Percentiles rank a stretch among this genome's conserved stretches.
phyloP scores from a whole-genome alignment of 92 coral and sea anemone genomes.

The Galaxea fascicularis region DNA sequence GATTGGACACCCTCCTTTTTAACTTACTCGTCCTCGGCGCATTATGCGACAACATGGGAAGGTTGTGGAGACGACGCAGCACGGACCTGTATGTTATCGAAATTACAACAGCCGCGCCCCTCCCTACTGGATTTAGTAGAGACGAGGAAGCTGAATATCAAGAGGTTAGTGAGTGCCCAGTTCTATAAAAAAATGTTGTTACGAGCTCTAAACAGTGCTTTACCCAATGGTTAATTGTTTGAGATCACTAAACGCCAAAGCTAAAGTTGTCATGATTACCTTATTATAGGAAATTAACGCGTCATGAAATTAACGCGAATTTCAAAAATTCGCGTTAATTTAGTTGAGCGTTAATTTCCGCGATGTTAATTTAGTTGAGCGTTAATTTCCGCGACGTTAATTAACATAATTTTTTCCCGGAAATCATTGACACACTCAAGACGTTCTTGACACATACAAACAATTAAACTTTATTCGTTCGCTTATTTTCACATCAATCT shows the following conservation, averaged over 20 bases:
- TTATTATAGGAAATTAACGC: too few relatives aligned
- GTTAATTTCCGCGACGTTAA: too few relatives aligned
- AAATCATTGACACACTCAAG: too few relatives aligned
- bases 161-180: background rate
- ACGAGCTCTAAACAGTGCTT: background rate
- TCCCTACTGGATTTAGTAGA: conserved; percentile 10
- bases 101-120: conserved; percentile 55
- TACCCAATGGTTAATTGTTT: too few relatives aligned
- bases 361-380: too few relatives aligned
- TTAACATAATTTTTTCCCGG: too few relatives aligned
- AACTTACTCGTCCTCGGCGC: conserved; percentile 72
- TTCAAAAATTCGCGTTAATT: too few relatives aligned
- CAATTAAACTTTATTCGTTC: too few relatives aligned
- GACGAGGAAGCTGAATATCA: conserved; percentile 17
- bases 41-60: conserved; percentile 66
- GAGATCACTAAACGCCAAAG: background rate
- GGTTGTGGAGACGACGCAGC: conserved; percentile 76
- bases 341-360: too few relatives aligned
- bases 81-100: conserved; percentile 81
- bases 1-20: conserved; percentile 65
- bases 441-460: too few relatives aligned
- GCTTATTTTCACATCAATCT: too few relatives aligned
- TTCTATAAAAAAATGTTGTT: background rate
- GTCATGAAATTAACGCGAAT: too few relatives aligned
- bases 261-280: background rate